phyloP scores from a whole-genome alignment of 2,888 invertebrate genomes.

The Amitus sp. region DNA sequence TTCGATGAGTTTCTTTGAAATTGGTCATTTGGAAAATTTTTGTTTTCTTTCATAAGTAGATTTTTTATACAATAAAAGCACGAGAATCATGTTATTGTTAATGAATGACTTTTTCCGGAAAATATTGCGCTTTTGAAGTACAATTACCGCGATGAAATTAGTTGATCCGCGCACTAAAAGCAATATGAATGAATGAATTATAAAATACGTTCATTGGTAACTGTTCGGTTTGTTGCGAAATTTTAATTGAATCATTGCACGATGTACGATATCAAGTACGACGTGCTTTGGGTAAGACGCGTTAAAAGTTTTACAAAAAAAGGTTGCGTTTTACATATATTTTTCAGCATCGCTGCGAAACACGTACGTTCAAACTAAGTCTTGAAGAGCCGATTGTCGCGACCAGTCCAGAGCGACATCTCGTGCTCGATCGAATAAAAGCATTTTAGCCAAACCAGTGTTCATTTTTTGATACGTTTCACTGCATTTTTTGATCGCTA shows the following conservation, averaged over 20 bases:
- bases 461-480: neutral
- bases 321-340: conserved; percentile 28
- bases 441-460: neutral
- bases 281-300: conserved; percentile 2
- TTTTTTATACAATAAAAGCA: no score
- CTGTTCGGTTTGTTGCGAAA: neutral
- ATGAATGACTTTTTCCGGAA: no score
- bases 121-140: no score
- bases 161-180: no score
- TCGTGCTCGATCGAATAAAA: neutral
- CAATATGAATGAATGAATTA: no score
- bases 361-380: conserved; percentile 20
- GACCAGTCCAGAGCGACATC: conserved; percentile 3
- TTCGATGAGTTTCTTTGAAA: no score
- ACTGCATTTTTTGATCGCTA: no score
- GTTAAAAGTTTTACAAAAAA: conserved; percentile 10
- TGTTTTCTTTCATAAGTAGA: no score
- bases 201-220: no score
- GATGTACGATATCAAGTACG: conserved; percentile 17
- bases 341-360: conserved; percentile 26
- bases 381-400: conserved; percentile 37
- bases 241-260: neutral
- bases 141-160: no score
- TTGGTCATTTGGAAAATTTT: no score
- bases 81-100: no score